Evolutionary conservation across 1,140 invertebrate species (phyloP).

Genomic region (Littorina saxatilis): DNA sequence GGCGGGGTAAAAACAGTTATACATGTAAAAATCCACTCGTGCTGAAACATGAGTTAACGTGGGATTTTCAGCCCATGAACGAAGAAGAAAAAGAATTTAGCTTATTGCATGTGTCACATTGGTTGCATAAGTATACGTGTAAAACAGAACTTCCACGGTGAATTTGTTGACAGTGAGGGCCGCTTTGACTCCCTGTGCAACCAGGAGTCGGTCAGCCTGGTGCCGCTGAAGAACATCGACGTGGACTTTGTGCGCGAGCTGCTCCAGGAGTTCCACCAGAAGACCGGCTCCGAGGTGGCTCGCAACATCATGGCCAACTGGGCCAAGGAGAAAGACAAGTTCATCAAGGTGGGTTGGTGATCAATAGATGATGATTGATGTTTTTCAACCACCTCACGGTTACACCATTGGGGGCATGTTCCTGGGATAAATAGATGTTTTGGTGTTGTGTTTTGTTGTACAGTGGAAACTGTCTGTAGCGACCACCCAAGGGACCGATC

Average conservation of each 20-base stretch:
- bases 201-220: conserved; percentile 91
- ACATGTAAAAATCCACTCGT: too few relatives aligned
- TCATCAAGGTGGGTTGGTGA: conserved; percentile 86
- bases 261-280: conserved; percentile 90
- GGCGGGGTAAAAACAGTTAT: too few relatives aligned
- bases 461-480: too few relatives aligned
- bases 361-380: background rate
- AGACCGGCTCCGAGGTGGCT: conserved; percentile 94
- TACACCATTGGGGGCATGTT: too few relatives aligned
- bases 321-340: conserved; percentile 86
- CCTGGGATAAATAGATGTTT: background rate
- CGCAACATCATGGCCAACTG: conserved; percentile 87
- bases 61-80: too few relatives aligned
- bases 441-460: too few relatives aligned
- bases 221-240: conserved; percentile 90
- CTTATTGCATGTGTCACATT: too few relatives aligned
- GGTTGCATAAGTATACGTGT: too few relatives aligned
- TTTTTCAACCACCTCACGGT: background rate
- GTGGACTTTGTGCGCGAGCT: conserved; percentile 86
- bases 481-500: too few relatives aligned
- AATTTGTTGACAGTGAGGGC: conserved; percentile 54
- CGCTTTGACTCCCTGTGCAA: conserved; percentile 86
- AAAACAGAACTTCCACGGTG: too few relatives aligned
- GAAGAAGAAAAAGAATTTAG: too few relatives aligned
- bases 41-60: too few relatives aligned